A percentile compares a stretch with the other conserved stretches of the same genome.
Conservation (phyloP, 2,888 invertebrate genomes). For the Hypsopygia costalis region DNA sequence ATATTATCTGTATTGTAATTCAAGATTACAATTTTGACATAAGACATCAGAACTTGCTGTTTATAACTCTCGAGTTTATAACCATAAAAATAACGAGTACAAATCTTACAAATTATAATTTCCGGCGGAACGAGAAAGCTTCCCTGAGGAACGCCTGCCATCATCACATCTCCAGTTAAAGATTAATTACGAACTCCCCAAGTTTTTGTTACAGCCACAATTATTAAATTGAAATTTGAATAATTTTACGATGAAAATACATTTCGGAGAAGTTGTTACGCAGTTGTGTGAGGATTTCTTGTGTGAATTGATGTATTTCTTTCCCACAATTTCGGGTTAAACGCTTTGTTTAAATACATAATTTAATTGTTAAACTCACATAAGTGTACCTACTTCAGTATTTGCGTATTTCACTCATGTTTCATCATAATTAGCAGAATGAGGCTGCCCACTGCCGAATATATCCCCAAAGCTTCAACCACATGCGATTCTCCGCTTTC, state of each 20-base stretch:
- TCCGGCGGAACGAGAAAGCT: not conserved
- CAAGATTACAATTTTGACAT: not conserved
- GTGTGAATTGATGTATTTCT: conserved; percentile 3
- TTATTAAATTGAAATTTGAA: conserved; percentile 29
- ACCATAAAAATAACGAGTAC: not conserved
- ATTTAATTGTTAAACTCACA: too few relatives aligned
- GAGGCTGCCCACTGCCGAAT: too few relatives aligned
- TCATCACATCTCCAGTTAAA: conserved; percentile 11
- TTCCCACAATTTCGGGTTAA: not conserved
- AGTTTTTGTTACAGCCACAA: conserved; percentile 21
- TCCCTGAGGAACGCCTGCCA: not conserved
- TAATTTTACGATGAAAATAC: conserved; percentile 26
- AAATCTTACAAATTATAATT: not conserved
- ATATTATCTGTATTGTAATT: too few relatives aligned
- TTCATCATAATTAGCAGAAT: too few relatives aligned
- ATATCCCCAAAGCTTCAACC: too few relatives aligned
- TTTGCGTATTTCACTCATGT: too few relatives aligned
- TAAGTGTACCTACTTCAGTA: too few relatives aligned
- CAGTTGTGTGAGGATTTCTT: not conserved
- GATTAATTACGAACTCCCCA: conserved; percentile 19
- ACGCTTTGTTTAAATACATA: conserved; percentile 1
- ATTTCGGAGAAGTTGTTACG: conserved; percentile 15
- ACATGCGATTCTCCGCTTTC: too few relatives aligned
- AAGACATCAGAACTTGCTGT: not conserved
- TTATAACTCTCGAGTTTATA: not conserved